These are phyloP conservation scores for Python bivittatus DNA, from an alignment of 2,113 vertebrate genomes.

Conservation along the genomic window DNA sequence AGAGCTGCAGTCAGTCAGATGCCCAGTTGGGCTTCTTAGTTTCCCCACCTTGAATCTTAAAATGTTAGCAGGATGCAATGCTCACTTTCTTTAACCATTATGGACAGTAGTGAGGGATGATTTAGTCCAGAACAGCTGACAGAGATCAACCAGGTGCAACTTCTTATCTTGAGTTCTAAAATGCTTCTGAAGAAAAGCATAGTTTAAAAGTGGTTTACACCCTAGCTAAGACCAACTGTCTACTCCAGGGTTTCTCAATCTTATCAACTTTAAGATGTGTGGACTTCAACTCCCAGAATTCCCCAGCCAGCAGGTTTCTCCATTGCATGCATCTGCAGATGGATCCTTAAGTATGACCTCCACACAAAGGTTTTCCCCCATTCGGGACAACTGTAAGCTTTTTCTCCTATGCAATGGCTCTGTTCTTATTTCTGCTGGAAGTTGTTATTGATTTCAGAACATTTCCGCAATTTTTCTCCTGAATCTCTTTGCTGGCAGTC, in stretches of 20 bases:
- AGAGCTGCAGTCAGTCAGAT: neutral
- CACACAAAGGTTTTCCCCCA: neutral
- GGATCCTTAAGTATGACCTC: neutral
- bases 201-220: too few species aligned
- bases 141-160: neutral
- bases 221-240: too few species aligned
- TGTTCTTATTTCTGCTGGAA: neutral
- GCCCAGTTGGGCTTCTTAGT: neutral
- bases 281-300: too few species aligned
- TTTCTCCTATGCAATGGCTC: neutral
- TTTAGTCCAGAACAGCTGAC: neutral
- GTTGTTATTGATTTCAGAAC: neutral
- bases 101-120: neutral
- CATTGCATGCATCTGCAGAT: neutral
- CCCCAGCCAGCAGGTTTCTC: too few species aligned
- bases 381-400: neutral
- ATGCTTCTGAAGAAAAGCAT: neutral
- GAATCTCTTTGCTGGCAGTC: neutral
- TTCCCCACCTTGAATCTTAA: neutral
- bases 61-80: too few species aligned
- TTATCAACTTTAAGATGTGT: too few species aligned
- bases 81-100: neutral
- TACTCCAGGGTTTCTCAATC: too few species aligned
- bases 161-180: neutral
- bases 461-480: neutral